These are phyloP conservation scores for Pterostichus madidus DNA, from an alignment of 2,888 invertebrate species.

Conservation along the genomic window DNA sequence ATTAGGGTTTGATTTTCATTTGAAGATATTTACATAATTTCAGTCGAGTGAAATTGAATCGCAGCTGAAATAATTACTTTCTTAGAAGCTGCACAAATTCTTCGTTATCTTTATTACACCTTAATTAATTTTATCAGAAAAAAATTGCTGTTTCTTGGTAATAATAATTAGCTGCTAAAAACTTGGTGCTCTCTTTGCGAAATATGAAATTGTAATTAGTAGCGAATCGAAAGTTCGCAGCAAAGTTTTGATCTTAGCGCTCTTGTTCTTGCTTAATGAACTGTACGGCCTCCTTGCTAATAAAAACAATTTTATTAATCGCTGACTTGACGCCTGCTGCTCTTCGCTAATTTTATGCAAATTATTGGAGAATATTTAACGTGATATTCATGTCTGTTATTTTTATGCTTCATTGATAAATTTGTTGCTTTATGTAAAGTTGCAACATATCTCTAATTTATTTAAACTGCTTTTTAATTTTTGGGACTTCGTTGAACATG, in stretches of 20 bases:
- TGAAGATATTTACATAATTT: conserved; percentile 33
- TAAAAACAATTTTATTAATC: conserved; percentile 63
- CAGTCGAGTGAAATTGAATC: conserved; percentile 25
- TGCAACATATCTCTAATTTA: background rate
- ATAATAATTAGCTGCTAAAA: conserved; percentile 59
- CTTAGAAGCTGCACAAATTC: conserved; percentile 50
- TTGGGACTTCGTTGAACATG: too few relatives aligned
- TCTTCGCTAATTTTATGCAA: conserved; percentile 39
- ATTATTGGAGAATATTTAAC: conserved; percentile 26
- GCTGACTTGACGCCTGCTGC: conserved; percentile 48
- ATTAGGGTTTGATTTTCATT: conserved; percentile 15
- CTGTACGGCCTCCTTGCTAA: conserved; percentile 27
- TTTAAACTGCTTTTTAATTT: too few relatives aligned
- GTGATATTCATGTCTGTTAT: conserved; percentile 16
- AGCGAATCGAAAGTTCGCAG: conserved; percentile 29
- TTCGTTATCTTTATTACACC: conserved; percentile 54
- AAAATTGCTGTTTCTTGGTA: conserved; percentile 45
- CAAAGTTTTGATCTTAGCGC: conserved; percentile 38
- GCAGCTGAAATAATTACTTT: conserved; percentile 58
- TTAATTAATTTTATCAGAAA: conserved; percentile 63
- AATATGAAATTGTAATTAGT: conserved; percentile 63
- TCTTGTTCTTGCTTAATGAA: conserved; percentile 54
- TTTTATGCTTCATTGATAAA: conserved; percentile 3
- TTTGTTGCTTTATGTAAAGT: background rate
- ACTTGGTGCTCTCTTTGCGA: conserved; percentile 49